Percentiles rank a stretch among this genome's conserved stretches.
Evolutionary conservation across 1,140 invertebrate genomes (phyloP).

Genomic region (Aphelinus atriplicis): DNA sequence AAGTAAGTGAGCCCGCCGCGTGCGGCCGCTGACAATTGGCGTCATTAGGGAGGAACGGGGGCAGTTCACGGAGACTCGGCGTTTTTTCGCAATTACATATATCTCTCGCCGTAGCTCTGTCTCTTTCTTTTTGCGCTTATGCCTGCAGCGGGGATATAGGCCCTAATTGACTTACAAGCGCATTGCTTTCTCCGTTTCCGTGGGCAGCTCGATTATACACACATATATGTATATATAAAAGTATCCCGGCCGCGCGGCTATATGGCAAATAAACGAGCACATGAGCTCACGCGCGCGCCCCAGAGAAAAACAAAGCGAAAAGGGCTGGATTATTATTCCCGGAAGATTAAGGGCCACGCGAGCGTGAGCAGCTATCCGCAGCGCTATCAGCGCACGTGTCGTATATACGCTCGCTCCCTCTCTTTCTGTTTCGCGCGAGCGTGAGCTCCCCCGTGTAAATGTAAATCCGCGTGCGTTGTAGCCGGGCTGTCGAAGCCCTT

Average conservation of each 20-base stretch:
- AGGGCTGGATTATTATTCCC: conserved; percentile 28
- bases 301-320: background rate
- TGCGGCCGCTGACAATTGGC: conserved; percentile 7
- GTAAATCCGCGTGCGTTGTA: background rate
- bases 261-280: too few relatives aligned
- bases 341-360: conserved; percentile 30
- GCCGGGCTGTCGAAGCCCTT: too few relatives aligned
- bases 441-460: conserved; percentile 13
- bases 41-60: conserved; percentile 39
- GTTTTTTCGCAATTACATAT: conserved; percentile 33
- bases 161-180: conserved; percentile 27
- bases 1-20: background rate
- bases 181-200: background rate
- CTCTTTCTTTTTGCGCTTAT: background rate
- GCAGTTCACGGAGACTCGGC: background rate
- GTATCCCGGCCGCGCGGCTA: too few relatives aligned
- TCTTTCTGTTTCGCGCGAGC: background rate
- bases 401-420: background rate
- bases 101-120: background rate
- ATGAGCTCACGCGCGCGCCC: too few relatives aligned
- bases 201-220: too few relatives aligned
- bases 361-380: background rate
- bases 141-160: background rate
- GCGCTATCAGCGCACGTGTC: conserved; percentile 1
- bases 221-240: too few relatives aligned